Conservation (phyloP, 2,113 vertebrate genomes). For the Siniperca knerii region DNA sequence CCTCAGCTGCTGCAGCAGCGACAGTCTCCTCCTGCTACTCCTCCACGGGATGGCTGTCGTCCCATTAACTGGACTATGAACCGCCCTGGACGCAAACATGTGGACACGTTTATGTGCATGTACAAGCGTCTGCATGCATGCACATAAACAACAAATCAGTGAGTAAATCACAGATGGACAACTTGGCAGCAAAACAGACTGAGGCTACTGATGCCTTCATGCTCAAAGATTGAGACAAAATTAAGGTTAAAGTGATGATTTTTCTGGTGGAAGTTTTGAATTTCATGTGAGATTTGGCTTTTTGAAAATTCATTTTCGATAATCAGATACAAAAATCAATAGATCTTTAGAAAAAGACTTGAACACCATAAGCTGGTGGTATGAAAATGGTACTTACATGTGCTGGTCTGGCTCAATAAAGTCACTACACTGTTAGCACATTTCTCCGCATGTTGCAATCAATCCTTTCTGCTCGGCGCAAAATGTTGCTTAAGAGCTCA, state of each 20-base stretch:
- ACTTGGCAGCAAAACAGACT: no score
- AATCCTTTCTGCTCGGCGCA: conserved; percentile 16
- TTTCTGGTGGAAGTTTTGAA: not conserved
- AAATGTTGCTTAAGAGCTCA: conserved; percentile 58
- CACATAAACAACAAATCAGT: not conserved
- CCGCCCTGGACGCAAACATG: conserved; percentile 58
- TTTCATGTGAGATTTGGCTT: not conserved
- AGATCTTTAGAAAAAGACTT: not conserved
- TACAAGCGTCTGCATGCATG: not conserved
- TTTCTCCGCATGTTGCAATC: conserved; percentile 50
- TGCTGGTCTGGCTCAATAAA: not conserved
- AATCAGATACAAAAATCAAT: not conserved
- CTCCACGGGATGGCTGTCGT: conserved; percentile 75
- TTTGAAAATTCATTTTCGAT: not conserved
- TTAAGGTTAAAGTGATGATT: not conserved
- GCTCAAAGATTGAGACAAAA: not conserved
- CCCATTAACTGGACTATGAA: conserved; percentile 66
- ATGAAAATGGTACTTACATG: conserved; percentile 65
- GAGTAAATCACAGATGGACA: not conserved
- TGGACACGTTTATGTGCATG: not conserved
- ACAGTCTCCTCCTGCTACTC: conserved; percentile 55
- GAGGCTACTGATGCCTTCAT: not conserved
- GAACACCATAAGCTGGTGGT: not conserved
- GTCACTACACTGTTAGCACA: conserved; percentile 6
- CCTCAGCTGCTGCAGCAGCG: conserved; percentile 80